Conservation (phyloP, 2,113 vertebrate genomes). For the Urocynchramus pylzowi region DNA sequence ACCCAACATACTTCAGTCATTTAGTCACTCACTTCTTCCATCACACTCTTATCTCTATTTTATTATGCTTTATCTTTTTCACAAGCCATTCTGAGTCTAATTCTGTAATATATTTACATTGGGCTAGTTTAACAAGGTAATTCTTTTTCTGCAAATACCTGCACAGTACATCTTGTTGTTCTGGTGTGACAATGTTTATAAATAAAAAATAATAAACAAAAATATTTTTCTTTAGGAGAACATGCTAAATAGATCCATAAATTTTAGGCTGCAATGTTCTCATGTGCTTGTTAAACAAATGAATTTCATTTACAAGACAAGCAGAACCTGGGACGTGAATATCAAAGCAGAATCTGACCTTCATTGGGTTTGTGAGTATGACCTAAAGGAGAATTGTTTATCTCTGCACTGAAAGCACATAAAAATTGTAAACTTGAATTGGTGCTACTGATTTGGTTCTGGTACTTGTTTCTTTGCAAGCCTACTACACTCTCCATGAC, state of each 20-base stretch:
- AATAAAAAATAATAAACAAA: neutral
- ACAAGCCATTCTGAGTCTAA: neutral
- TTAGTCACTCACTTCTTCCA: neutral
- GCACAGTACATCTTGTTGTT: neutral
- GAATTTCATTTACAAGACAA: neutral
- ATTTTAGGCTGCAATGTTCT: neutral
- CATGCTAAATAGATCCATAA: neutral
- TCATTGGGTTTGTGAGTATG: neutral
- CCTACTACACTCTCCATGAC: neutral
- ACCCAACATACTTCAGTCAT: neutral
- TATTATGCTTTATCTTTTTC: constrained; percentile 23
- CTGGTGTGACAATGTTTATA: neutral
- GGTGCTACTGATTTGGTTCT: neutral
- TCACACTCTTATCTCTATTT: neutral
- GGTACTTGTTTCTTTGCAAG: neutral
- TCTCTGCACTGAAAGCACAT: neutral
- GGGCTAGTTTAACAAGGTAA: neutral
- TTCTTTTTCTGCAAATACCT: neutral
- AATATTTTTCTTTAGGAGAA: neutral
- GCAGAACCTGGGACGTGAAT: neutral
- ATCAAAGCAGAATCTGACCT: neutral
- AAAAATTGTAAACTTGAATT: neutral
- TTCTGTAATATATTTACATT: neutral
- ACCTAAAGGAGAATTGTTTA: neutral
- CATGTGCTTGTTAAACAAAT: neutral